Base-by-base conservation (phyloP, 2,113 vertebrate genomes). In the Lophura nycthemera region DNA sequence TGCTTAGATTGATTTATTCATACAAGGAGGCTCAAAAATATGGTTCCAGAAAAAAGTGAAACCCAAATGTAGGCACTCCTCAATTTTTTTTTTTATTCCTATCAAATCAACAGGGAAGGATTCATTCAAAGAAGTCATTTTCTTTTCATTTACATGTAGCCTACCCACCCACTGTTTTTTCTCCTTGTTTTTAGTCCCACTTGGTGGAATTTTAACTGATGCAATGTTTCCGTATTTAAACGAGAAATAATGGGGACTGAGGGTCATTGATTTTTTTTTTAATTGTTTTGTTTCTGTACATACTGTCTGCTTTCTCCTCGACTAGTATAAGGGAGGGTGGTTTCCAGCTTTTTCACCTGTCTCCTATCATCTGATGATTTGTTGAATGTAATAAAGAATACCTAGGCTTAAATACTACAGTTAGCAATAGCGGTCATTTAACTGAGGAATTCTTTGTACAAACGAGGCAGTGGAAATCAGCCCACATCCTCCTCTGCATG, bases 1-100 rank as follows among this genome's bases (percentile, higher is more conserved):
- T 48, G 67, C 30, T 86, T 60, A 18, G 15, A 50, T 92, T 89
- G 61, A 57, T 25, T 61, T 78, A 93, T n/a, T 81, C 29, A 63
- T 11, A 13, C 71, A 84, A 81, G 27, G 18, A 94, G 21, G 32
- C 13, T 60, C 11, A 84, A 67, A 74, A 81, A 59, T 38, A 64
- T 0, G 1, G 19, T 34, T 10, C 19, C 74, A 45, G 52, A 2
- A 75, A 75, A 70, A 79, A 75, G 43, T 12, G 5, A 74, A 78
- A 40, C 21, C 18, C 70, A 70, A 65, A 71, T 40, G 8, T 24
- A 50, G 11, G 38, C 11, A 10, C 3, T 18, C 16, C n/a, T 47
- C 8, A 0, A 20, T 32, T 56, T 82, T 52, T 82, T 82, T 52
- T 52, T 14, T 43, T 70, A 67, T 36, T 30, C n/a, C 27, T 56